A percentile compares a stretch with the other conserved stretches of the same genome.
Conservation (phyloP, 2,888 invertebrate genomes). For the Tipula confusa region DNA sequence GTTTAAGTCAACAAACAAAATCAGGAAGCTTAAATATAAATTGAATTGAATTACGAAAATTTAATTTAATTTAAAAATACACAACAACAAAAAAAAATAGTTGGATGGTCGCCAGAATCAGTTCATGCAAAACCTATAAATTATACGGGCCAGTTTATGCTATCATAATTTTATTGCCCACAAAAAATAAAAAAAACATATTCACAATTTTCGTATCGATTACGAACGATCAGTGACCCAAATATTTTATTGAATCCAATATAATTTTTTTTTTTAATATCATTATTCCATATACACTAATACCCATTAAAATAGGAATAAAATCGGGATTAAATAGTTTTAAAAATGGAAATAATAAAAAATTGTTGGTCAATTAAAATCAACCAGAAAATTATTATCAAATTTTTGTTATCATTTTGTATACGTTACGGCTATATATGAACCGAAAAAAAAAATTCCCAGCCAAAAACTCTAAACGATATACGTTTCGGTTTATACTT, state of each 20-base stretch:
- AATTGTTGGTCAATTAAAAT: conserved; percentile 4
- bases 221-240: background rate
- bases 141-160: background rate
- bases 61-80: too few relatives aligned
- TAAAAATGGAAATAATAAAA: background rate
- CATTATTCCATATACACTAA: background rate
- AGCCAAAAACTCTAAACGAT: background rate
- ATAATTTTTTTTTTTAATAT: conserved; percentile 4
- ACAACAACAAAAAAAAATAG: too few relatives aligned
- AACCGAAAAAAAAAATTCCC: background rate
- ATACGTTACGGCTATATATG: background rate
- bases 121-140: background rate
- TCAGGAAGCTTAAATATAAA: too few relatives aligned
- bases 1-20: too few relatives aligned
- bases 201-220: background rate
- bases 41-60: too few relatives aligned
- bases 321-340: conserved; percentile 12
- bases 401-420: background rate
- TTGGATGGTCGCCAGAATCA: background rate
- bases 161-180: background rate
- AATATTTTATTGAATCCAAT: background rate
- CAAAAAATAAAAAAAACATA: background rate
- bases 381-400: background rate
- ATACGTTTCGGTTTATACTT: background rate
- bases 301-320: background rate